A percentile compares a stretch with the other conserved stretches of the same genome.
These are phyloP conservation scores for Acronicta aceris DNA, from an alignment of 2,888 invertebrate genomes.

Conservation along the genomic window DNA sequence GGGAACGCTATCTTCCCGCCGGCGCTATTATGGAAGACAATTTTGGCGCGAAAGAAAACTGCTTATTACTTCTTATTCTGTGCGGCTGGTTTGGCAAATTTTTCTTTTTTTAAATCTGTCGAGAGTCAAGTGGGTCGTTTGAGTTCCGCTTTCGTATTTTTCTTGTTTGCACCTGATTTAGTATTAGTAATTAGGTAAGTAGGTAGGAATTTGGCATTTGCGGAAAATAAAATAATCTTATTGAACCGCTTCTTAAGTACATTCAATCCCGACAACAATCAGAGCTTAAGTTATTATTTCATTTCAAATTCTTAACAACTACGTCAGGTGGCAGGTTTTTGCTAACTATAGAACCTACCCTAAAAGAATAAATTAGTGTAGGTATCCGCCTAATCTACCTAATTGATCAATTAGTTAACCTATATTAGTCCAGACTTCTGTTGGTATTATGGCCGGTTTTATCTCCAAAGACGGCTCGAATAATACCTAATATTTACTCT, in stretches of 20 bases:
- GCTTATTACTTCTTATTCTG: constrained; percentile 89
- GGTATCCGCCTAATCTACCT: no score
- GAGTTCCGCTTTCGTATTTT: constrained; percentile 39
- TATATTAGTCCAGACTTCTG: no score
- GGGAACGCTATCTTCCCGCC: constrained; percentile 85
- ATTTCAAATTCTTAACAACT: no score
- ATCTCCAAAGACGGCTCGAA: no score
- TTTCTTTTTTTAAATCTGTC: constrained; percentile 51
- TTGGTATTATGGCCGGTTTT: no score
- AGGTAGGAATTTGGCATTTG: background rate
- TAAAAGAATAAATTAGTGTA: no score
- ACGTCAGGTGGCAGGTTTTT: no score
- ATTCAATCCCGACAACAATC: no score
- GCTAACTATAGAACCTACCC: no score
- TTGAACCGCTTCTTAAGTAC: no score
- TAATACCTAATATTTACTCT: background rate
- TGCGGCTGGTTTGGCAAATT: constrained; percentile 75
- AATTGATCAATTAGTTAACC: no score
- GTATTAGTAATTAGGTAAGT: constrained; percentile 33
- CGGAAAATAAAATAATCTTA: background rate
- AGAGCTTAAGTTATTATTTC: no score
- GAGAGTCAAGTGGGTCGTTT: constrained; percentile 43
- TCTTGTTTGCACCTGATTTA: constrained; percentile 31
- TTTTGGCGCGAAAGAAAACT: constrained; percentile 89
- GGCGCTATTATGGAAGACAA: constrained; percentile 88